Evolutionary conservation across 2,113 vertebrate species (phyloP).

Genomic region (Neoarius graeffei): DNA sequence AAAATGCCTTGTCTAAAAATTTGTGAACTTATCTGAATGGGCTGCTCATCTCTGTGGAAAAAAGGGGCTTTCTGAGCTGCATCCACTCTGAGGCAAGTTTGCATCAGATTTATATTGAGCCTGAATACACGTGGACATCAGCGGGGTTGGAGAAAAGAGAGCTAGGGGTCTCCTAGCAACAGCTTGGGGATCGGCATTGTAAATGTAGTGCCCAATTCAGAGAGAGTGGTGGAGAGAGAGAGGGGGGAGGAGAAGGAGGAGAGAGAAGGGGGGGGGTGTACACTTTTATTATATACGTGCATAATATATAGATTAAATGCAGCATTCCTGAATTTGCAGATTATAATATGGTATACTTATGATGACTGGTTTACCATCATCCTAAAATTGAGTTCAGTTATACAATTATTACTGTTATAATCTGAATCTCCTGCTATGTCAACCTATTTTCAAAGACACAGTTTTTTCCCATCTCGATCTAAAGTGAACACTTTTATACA

Average conservation of each 20-base stretch:
- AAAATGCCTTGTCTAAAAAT: slow-evolving; percentile 1
- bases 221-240: not conserved
- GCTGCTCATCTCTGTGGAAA: slow-evolving; percentile 6
- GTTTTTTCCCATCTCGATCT: not conserved
- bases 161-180: slow-evolving; percentile 75
- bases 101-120: slow-evolving; percentile 54
- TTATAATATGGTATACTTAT: not conserved
- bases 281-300: not conserved
- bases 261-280: not conserved
- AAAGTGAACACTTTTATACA: not conserved
- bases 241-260: not conserved
- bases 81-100: slow-evolving; percentile 40
- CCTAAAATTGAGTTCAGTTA: not conserved
- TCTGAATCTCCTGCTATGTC: not conserved
- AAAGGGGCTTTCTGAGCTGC: slow-evolving; percentile 31
- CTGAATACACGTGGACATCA: slow-evolving; percentile 61
- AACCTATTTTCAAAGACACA: not conserved
- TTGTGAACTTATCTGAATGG: not conserved
- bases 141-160: slow-evolving; percentile 61
- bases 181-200: slow-evolving; percentile 43
- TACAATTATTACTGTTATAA: not conserved
- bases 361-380: not conserved
- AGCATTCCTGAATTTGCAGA: not conserved
- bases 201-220: slow-evolving; percentile 12
- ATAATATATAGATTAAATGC: not conserved